phyloP scores from a whole-genome alignment of 2,113 vertebrate genomes.

The Mellivora capensis region DNA sequence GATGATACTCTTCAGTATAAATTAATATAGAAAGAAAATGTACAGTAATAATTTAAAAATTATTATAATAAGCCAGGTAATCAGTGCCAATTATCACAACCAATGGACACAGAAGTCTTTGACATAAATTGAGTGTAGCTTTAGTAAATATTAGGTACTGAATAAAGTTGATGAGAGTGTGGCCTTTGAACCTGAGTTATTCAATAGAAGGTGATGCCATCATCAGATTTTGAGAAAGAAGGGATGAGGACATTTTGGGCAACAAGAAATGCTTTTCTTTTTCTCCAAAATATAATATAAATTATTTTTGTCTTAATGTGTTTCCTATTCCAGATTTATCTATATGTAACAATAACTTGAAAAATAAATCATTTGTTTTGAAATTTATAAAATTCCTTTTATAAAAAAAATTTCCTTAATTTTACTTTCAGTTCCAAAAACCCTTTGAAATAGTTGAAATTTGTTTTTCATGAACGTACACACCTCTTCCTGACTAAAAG shows the following conservation, averaged over 20 bases:
- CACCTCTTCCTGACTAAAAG: background rate
- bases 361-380: background rate
- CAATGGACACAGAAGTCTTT: background rate
- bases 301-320: background rate
- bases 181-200: background rate
- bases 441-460: background rate
- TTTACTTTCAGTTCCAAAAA: background rate
- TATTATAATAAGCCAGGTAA: background rate
- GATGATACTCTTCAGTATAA: background rate
- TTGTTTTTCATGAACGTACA: background rate
- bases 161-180: background rate
- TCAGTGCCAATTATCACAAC: background rate
- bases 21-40: background rate
- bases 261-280: background rate
- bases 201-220: background rate
- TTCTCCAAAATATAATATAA: background rate
- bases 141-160: background rate
- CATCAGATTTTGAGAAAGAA: background rate
- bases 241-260: background rate
- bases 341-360: background rate
- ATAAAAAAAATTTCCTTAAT: background rate
- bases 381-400: background rate
- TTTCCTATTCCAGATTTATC: background rate
- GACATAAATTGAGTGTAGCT: background rate
- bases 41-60: background rate